Evolutionary conservation across 2,797 vertebrate genomes (phyloP).

Genomic region (Adrianichthys oophorus): DNA sequence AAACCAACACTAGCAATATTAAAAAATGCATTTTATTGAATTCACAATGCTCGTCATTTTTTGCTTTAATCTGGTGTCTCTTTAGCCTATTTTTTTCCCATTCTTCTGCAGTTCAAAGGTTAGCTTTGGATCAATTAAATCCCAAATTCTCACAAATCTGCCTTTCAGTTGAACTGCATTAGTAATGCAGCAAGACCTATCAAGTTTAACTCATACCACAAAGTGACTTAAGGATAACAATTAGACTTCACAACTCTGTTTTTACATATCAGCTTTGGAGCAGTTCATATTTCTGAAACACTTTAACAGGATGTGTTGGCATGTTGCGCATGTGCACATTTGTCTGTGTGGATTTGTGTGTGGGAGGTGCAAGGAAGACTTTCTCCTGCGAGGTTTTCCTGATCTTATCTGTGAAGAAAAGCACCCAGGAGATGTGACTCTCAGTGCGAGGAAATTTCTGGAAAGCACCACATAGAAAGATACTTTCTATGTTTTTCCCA

Average conservation of each 20-base stretch:
- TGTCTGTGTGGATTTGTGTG: constrained; percentile 26
- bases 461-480: constrained; percentile 25
- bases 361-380: constrained; percentile 32
- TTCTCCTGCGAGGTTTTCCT: constrained; percentile 51
- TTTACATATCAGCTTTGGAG: too few relatives aligned
- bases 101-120: constrained; percentile 24
- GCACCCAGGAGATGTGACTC: constrained; percentile 40
- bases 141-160: constrained; percentile 37
- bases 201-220: constrained; percentile 61
- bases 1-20: too few relatives aligned
- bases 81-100: background rate
- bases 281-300: background rate
- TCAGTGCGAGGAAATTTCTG: constrained; percentile 42
- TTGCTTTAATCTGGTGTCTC: too few relatives aligned
- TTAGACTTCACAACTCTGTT: constrained; percentile 14
- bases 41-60: too few relatives aligned
- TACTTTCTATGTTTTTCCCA: too few relatives aligned
- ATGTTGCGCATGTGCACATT: constrained; percentile 3
- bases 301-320: constrained; percentile 6
- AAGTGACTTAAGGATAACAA: constrained; percentile 61
- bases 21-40: too few relatives aligned
- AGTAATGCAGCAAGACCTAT: constrained; percentile 42
- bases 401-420: constrained; percentile 42
- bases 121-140: constrained; percentile 33
- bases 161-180: constrained; percentile 37